A percentile compares a stretch with the other conserved stretches of the same genome.
phyloP scores from a whole-genome alignment of 2,888 invertebrate species.

The Spisula subtruncata region DNA sequence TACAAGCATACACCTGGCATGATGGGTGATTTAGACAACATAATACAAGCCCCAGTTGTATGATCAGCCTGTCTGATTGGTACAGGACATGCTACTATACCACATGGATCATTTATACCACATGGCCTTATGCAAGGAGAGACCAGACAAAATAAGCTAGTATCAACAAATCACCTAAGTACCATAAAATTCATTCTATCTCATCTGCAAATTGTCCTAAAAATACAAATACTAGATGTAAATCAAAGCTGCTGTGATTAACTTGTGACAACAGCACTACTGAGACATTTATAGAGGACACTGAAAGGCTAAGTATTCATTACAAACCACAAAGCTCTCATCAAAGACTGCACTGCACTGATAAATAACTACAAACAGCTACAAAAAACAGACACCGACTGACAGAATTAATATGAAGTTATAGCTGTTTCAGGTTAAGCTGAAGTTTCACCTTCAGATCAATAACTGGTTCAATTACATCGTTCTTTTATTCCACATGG shows the following conservation, averaged over 20 bases:
- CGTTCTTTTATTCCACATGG: background rate
- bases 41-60: background rate
- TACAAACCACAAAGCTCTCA: conserved; percentile 4
- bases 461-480: background rate
- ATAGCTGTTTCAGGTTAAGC: background rate
- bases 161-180: background rate
- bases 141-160: background rate
- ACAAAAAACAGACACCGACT: background rate
- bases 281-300: conserved; percentile 15
- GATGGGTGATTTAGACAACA: background rate
- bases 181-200: background rate
- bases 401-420: background rate
- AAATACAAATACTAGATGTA: background rate
- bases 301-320: conserved; percentile 17
- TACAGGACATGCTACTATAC: background rate
- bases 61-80: background rate
- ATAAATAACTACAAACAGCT: background rate
- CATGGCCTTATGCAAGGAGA: background rate
- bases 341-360: conserved; percentile 4
- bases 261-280: background rate
- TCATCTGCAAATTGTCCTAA: background rate
- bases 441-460: background rate
- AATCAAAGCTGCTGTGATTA: background rate
- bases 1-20: background rate
- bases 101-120: background rate